Conservation (phyloP, 2,888 invertebrate genomes). For the Fragum fragum region DNA sequence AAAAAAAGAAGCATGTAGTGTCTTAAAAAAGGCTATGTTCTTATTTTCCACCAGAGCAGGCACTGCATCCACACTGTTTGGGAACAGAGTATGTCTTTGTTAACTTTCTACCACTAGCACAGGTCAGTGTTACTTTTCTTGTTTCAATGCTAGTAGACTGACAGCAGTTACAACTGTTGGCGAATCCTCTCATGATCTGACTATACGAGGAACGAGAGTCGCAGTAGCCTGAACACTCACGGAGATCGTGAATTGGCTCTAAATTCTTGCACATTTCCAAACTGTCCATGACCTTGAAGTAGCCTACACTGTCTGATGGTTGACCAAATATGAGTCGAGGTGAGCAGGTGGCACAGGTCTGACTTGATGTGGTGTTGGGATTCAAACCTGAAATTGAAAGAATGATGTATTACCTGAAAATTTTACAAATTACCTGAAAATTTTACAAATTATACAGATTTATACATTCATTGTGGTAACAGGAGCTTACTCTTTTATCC, state of each 20-base stretch:
- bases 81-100: constrained; percentile 73
- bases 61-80: constrained; percentile 74
- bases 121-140: constrained; percentile 71
- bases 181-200: constrained; percentile 71
- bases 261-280: constrained; percentile 73
- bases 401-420: too few species aligned
- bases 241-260: constrained; percentile 73
- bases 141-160: constrained; percentile 67
- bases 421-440: too few species aligned
- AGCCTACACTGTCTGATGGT: constrained; percentile 72
- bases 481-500: too few species aligned
- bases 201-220: constrained; percentile 73
- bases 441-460: too few species aligned
- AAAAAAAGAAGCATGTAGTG: neutral
- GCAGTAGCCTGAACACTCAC: constrained; percentile 79
- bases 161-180: constrained; percentile 78
- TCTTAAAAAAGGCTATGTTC: too few species aligned
- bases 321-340: constrained; percentile 73
- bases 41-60: constrained; percentile 58
- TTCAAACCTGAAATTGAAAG: constrained; percentile 4
- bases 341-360: constrained; percentile 72
- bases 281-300: constrained; percentile 73
- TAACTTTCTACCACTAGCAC: constrained; percentile 74
- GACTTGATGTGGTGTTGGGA: constrained; percentile 29
- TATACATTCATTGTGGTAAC: too few species aligned